Evolutionary conservation across 2,797 vertebrate genomes (phyloP).

Genomic region (Eulemur rubriventer): DNA sequence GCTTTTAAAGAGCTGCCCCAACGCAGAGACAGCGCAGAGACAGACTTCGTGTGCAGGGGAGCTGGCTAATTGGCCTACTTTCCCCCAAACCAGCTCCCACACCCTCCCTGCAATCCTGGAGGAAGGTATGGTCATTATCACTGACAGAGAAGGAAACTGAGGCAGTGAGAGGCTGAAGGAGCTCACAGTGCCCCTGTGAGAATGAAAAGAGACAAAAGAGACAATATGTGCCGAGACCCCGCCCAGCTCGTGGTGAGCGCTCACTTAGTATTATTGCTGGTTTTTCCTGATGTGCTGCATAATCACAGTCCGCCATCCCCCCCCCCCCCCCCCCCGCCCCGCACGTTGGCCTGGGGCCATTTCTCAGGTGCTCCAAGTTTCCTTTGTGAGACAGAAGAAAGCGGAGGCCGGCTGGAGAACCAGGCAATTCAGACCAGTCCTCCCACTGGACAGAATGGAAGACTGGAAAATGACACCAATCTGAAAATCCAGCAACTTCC

Average conservation of each 20-base stretch:
- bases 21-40: too few relatives aligned
- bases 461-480: background rate
- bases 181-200: background rate
- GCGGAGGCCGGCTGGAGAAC: background rate
- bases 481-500: background rate
- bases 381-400: background rate
- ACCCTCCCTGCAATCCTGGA: background rate
- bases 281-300: background rate
- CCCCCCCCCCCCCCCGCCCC: too few relatives aligned
- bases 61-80: background rate
- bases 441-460: background rate
- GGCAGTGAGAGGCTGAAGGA: background rate
- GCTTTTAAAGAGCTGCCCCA: background rate
- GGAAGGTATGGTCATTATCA: background rate
- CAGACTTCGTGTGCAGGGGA: background rate
- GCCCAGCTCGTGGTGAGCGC: background rate
- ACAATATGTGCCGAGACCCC: background rate
- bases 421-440: background rate
- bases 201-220: too few relatives aligned
- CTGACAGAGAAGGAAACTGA: background rate
- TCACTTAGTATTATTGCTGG: background rate
- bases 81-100: background rate
- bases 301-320: fast-evolving
- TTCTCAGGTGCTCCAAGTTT: background rate
- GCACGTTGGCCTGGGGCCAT: background rate